A percentile compares a stretch with the other conserved stretches of the same genome.
phyloP scores from a whole-genome alignment of 1,140 invertebrate genomes.

The Elymnias hypermnestra region DNA sequence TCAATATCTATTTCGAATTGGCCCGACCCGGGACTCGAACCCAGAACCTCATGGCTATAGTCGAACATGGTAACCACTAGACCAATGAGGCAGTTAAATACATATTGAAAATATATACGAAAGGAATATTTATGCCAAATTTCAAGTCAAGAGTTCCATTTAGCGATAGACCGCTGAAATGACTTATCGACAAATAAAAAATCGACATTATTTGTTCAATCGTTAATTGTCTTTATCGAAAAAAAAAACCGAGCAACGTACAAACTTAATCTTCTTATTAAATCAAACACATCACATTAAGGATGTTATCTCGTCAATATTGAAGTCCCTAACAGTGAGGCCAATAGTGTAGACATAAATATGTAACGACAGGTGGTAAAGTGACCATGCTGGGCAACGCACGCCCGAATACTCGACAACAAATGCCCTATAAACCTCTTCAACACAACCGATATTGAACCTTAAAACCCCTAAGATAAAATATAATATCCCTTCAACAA shows the following conservation, averaged over 20 bases:
- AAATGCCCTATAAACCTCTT: slow-evolving; percentile 28
- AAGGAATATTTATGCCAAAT: no score
- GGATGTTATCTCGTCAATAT: slow-evolving; percentile 78
- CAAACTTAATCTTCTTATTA: slow-evolving; percentile 76
- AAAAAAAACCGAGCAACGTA: slow-evolving; percentile 46
- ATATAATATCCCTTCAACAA: neutral
- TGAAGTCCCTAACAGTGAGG: slow-evolving; percentile 75
- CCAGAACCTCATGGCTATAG: no score
- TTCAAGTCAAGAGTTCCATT: no score
- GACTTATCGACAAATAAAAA: neutral
- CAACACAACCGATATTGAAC: slow-evolving; percentile 39
- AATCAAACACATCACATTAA: slow-evolving; percentile 78
- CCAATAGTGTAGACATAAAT: slow-evolving; percentile 76
- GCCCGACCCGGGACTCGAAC: no score
- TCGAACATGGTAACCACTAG: no score
- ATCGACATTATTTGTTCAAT: slow-evolving; percentile 14
- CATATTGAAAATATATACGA: no score
- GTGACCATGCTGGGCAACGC: slow-evolving; percentile 71
- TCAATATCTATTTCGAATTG: no score
- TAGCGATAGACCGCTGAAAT: no score
- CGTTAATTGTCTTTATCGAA: slow-evolving; percentile 54
- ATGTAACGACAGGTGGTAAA: slow-evolving; percentile 74
- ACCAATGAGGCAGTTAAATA: no score
- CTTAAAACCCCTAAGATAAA: slow-evolving; percentile 27
- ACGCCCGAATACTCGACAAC: slow-evolving; percentile 36